These are phyloP conservation scores for Piezodorus guildinii DNA, from an alignment of 1,140 invertebrate species.

Conservation along the genomic window DNA sequence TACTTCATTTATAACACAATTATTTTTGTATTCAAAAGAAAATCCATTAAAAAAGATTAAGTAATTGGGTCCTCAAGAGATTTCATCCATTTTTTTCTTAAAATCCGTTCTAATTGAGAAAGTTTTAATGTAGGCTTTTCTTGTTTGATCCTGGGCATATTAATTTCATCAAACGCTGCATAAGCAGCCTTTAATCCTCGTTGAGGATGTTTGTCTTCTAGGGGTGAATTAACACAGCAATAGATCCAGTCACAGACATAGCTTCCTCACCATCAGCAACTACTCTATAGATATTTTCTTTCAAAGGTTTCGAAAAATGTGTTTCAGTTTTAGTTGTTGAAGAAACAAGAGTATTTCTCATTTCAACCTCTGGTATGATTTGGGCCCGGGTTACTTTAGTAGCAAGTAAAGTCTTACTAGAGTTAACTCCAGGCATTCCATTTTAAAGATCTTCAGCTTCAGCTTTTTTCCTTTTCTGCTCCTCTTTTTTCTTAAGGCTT, in stretches of 20 bases:
- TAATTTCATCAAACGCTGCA: slow-evolving; percentile 73
- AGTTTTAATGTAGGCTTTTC: slow-evolving; percentile 84
- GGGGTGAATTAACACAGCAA: slow-evolving; percentile 51
- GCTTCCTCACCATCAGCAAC: slow-evolving; percentile 75
- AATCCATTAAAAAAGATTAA: slow-evolving; percentile 38
- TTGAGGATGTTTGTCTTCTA: slow-evolving; percentile 79
- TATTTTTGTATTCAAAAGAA: background rate
- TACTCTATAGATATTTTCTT: slow-evolving; percentile 89
- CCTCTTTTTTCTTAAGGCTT: slow-evolving; percentile 72
- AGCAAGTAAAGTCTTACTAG: slow-evolving; percentile 47
- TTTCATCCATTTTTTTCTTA: slow-evolving; percentile 91
- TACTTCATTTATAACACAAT: background rate
- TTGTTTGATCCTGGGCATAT: slow-evolving; percentile 74
- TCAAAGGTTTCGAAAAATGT: slow-evolving; percentile 46
- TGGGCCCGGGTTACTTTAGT: slow-evolving; percentile 77
- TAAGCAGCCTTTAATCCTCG: slow-evolving; percentile 89
- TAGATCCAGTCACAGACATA: slow-evolving; percentile 78
- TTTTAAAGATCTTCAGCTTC: slow-evolving; percentile 77
- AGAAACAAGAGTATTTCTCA: slow-evolving; percentile 38
- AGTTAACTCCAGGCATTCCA: slow-evolving; percentile 63
- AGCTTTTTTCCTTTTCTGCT: slow-evolving; percentile 79
- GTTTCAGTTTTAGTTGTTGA: slow-evolving; percentile 36
- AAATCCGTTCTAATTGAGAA: slow-evolving; percentile 70
- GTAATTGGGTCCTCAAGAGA: slow-evolving; percentile 95
- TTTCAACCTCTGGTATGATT: slow-evolving; percentile 52